Percentiles rank a stretch among this genome's conserved stretches.
Evolutionary conservation across 1,140 invertebrate species (phyloP).

Genomic region (Stegodyphus mimosarum): DNA sequence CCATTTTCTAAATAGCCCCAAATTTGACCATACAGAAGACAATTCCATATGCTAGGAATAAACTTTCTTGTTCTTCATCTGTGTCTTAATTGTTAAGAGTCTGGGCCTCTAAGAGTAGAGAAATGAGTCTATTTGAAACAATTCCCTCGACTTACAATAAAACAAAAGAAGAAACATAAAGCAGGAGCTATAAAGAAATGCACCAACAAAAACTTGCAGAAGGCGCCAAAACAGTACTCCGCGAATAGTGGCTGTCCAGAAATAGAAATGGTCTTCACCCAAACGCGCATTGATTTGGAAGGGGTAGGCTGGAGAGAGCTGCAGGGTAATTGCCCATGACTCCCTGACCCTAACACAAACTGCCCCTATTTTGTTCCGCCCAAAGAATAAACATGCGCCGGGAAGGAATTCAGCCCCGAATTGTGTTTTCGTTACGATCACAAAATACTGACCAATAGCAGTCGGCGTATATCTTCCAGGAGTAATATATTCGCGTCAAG

Average conservation of each 20-base stretch:
- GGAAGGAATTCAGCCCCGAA: constrained; percentile 12
- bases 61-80: too few relatives aligned
- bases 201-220: background rate
- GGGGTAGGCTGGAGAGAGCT: background rate
- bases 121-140: too few relatives aligned
- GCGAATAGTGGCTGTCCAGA: constrained; percentile 28
- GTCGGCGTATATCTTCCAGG: background rate
- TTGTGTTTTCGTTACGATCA: constrained; percentile 36
- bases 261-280: constrained; percentile 25
- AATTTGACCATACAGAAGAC: too few relatives aligned
- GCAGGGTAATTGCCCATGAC: constrained; percentile 44
- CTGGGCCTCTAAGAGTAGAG: too few relatives aligned
- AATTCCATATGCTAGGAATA: too few relatives aligned
- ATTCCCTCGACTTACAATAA: too few relatives aligned
- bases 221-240: background rate
- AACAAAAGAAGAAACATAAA: background rate
- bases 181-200: background rate
- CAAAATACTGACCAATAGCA: constrained; percentile 35
- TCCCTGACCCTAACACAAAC: constrained; percentile 44
- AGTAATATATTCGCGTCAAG: constrained; percentile 31
- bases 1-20: too few relatives aligned
- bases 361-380: constrained; percentile 22
- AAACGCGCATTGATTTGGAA: background rate
- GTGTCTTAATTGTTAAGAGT: too few relatives aligned
- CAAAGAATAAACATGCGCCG: constrained; percentile 33